Base-by-base conservation (phyloP, 2,113 vertebrate species). In the Podocnemis expansa region DNA sequence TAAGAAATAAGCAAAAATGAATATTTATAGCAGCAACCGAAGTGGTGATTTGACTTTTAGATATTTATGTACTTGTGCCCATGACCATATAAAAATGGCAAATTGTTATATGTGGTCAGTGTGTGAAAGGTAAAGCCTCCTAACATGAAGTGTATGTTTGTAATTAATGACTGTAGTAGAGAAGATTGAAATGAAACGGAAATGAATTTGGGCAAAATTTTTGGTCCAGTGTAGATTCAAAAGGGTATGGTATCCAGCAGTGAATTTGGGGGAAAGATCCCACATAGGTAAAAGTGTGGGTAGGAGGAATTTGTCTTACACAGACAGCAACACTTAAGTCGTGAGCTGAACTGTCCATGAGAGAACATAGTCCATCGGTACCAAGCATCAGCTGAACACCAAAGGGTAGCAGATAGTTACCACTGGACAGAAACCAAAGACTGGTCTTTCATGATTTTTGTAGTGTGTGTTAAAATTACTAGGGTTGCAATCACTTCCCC, bases 161-260 rank as follows among this genome's bases (percentile, higher is more conserved):
- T 73, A 73, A 43, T 38, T 43, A 73, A 24, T 17, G 60, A 63
- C 31, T 19, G 4, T 17, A 63, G 60, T n/a, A 3, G 31, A 63
- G 60, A 34, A 63, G 31, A 17, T 17, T 63, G 31, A 31, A 38
- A 14, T 45, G 17, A 81, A 90, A n/a, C 12, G 19, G n/a, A 52
- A 31, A 55, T 41, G 38, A 73, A 73, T 56, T 10, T 8, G 22
- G 27, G 27, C 47, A 34, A 47, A 41, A 38, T 45, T 85, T 3
- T 82, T 85, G n/a, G 47, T 81, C 73, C 5, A 55, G 12, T 41
- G 12, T 73, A 51, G 41, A 51, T 1, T 1, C 22, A 80, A n/a
- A 10, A 31, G 12, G 38, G 17, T 0, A 1, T 43, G n/a, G 55
- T 47, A 21, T 6, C 17, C 22, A 49, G 41, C 34, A 10, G 5